Evolutionary conservation across 2,797 vertebrate species (phyloP).

Genomic region (Myripristis murdjan): DNA sequence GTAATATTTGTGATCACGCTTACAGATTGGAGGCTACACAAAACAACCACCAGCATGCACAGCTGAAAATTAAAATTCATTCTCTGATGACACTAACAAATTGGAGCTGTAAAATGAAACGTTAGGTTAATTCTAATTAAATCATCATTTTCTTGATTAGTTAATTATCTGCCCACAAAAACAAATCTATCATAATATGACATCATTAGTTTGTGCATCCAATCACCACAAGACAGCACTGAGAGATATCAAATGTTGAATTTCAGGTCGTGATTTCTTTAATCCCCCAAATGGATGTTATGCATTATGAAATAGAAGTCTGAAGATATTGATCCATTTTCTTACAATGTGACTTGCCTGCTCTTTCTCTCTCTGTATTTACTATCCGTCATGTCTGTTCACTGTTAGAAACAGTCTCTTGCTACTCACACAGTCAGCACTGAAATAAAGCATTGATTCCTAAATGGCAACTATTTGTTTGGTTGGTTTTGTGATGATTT

Average conservation of each 20-base stretch:
- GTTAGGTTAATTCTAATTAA: no score
- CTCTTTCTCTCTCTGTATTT: conserved; percentile 56
- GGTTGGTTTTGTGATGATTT: conserved; percentile 10
- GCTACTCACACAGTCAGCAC: conserved; percentile 55
- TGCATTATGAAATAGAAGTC: conserved; percentile 13
- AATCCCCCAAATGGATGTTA: conserved; percentile 15
- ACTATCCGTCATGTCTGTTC: conserved; percentile 54
- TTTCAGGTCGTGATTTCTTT: not conserved
- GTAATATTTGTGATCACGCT: no score
- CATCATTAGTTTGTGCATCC: no score
- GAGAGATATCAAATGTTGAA: not conserved
- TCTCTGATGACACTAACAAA: no score
- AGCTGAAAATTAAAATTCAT: no score
- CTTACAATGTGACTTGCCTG: conserved; percentile 45
- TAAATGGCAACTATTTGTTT: conserved; percentile 19
- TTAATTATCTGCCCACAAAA: no score
- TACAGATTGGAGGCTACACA: no score
- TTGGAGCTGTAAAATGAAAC: no score
- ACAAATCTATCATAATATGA: no score
- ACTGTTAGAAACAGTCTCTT: conserved; percentile 51
- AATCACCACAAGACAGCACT: no score
- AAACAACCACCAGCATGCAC: no score
- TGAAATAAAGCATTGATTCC: conserved; percentile 73
- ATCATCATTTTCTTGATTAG: no score
- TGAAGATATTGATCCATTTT: conserved; percentile 17